Percentiles rank a stretch among this genome's conserved stretches.
phyloP scores from a whole-genome alignment of 1,140 invertebrate genomes.

The Amphibalanus amphitrite region DNA sequence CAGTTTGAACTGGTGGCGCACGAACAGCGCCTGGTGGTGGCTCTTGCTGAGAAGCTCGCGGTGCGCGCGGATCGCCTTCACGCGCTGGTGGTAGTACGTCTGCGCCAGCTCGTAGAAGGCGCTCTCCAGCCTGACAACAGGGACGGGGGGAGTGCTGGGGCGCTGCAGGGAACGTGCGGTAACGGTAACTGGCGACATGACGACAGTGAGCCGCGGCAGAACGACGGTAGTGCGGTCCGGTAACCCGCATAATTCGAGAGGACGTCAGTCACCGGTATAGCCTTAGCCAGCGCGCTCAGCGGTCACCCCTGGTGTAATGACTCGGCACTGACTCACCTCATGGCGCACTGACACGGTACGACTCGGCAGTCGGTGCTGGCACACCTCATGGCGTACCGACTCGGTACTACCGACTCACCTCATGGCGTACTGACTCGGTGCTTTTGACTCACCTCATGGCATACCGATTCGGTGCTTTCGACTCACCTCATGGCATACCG shows the following conservation, averaged over 20 bases:
- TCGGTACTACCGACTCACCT: not conserved
- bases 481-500: not conserved
- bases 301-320: not conserved
- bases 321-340: not conserved
- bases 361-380: not conserved
- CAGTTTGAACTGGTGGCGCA: conserved; percentile 92
- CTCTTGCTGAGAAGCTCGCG: conserved; percentile 80
- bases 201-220: not conserved
- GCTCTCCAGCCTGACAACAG: conserved; percentile 52
- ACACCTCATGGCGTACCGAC: not conserved
- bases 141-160: conserved; percentile 14
- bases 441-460: not conserved
- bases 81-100: conserved; percentile 76
- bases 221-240: too few relatives aligned
- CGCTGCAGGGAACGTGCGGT: conserved; percentile 2
- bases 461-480: not conserved
- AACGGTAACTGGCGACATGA: not conserved
- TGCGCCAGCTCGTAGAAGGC: conserved; percentile 84
- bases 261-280: not conserved
- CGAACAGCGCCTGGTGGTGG: conserved; percentile 76
- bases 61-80: conserved; percentile 63
- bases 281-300: not conserved
- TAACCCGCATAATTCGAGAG: too few relatives aligned
- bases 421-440: not conserved
- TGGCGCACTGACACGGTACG: not conserved